Evolutionary conservation across 2,113 vertebrate genomes (phyloP), one percentile per base, ranked within the genome.

Genomic region (Melanerpes aurifrons): DNA sequence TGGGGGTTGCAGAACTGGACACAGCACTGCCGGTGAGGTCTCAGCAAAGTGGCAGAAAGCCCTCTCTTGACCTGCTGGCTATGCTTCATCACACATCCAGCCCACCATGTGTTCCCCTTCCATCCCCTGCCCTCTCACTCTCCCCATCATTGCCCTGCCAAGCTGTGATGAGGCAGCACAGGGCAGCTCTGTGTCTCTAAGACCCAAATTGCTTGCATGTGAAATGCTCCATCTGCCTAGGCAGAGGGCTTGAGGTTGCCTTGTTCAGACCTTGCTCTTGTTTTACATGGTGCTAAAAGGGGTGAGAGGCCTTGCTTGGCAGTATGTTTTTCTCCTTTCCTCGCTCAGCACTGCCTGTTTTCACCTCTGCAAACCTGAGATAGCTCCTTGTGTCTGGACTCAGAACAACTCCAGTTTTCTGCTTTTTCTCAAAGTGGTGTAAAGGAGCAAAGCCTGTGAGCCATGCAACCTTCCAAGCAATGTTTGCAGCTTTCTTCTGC

Each of bases 391-490:
- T 2, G 3, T 75, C 71, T 93, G 40, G 29, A 85, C 66, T 56
- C 63, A 82, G 89, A 81, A 82, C 81, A 92, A n/a, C 20, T 37
- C 4, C 1, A 2, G 2, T 87, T 84, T 92, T 95, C 73, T 90
- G 45, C 0, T 89, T 88, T 90, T 82, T 76, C 74, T 95, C 74
- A 29, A 68, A 83, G 59, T 15, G 10, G 17, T 70, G 17, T 45
- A 66, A 80, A 86, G 20, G 4, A 86, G 17, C 29, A 89, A 91
- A 91, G 40, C 67, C 40, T 74, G 22, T 32, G 32, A 1, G 1
- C n/a, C n/a, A 66, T 26, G 21, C 29, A 87, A 50, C 32, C 40
- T 79, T 94, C 90, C 83, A 76, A 70, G 79, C 54, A 72, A 58
- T 0, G 0, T 87, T 94, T 89, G 16, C 29, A 48, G 31, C 71